Evolutionary conservation across 2,113 vertebrate genomes (phyloP).

Genomic region (Grammomys dolichurus): DNA sequence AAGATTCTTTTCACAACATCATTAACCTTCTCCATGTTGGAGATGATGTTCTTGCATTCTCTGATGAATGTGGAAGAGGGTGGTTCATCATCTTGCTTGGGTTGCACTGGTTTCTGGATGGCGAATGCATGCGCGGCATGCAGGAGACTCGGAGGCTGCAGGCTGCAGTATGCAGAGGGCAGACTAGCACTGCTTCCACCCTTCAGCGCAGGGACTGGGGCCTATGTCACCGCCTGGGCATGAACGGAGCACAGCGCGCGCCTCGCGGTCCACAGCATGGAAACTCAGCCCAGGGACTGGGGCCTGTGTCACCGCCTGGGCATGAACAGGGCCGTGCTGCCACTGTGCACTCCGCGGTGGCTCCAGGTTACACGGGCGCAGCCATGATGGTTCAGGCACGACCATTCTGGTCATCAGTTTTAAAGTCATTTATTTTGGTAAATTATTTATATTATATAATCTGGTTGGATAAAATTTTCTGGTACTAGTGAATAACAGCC

Average conservation of each 20-base stretch:
- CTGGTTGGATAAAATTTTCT: slow-evolving; percentile 61
- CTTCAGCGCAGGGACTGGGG: slow-evolving; percentile 34
- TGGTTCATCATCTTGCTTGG: slow-evolving; percentile 92
- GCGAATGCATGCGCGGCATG: slow-evolving; percentile 88
- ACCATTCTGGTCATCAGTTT: background rate
- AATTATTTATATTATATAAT: slow-evolving; percentile 42
- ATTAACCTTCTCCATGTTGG: slow-evolving; percentile 89
- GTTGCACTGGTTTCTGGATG: slow-evolving; percentile 83
- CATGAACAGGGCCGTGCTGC: background rate
- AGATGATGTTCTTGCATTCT: slow-evolving; percentile 90
- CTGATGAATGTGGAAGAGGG: slow-evolving; percentile 90
- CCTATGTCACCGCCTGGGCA: background rate
- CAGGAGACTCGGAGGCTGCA: slow-evolving; percentile 62
- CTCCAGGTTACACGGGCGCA: slow-evolving; percentile 60
- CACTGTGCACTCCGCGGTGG: background rate
- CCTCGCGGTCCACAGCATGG: slow-evolving; percentile 54
- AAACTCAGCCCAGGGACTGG: slow-evolving; percentile 40
- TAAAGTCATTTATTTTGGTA: slow-evolving; percentile 53
- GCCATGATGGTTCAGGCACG: slow-evolving; percentile 79
- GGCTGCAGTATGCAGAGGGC: background rate
- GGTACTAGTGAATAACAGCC: slow-evolving; percentile 25
- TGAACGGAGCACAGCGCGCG: background rate
- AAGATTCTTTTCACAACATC: slow-evolving; percentile 93
- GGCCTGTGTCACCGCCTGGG: background rate
- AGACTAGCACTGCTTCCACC: background rate